Evolutionary conservation across 2,797 vertebrate genomes (phyloP), one percentile per base, ranked within the genome.

Genomic region (Tachyglossus aculeatus): DNA sequence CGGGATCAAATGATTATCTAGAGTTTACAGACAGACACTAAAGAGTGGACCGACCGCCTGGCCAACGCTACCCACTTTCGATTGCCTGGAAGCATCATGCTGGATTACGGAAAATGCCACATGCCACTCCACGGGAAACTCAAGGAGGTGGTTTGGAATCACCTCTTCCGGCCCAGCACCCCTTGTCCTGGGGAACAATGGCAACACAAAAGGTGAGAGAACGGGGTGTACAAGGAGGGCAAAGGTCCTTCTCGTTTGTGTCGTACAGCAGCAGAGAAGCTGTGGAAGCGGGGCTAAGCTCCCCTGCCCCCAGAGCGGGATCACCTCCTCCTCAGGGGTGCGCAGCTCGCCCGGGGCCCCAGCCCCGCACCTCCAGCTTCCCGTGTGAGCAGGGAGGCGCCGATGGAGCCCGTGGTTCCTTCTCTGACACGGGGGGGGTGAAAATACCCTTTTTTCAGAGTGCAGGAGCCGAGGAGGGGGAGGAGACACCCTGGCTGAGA

Each of bases 201-300:
- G 37, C 29, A 1, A 74, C 47, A 59, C 64, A 59, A 27, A 60
- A 0, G n/a, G 21, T 1, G 66, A 63, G 47, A n/a, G 43, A 65
- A 43, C 59, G 57, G 67, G 31, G 52, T n/a, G 73, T 40, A 48
- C 32, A 48, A 53, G 79, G 14, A 57, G 66, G 45, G 81, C 62
- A 51, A 7, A 8, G 10, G 48, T 81, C 68, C 71, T 70, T 37
- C 59, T 66, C 71, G 55, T 47, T 54, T 15, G 58, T 52, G 57
- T 57, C 85, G 77, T 52, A 72, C 80, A 86, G 87, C 81, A 91
- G 87, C 78, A 76, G 37, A 61, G 81, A 74, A 1, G 43, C 77
- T 25, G 61, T 52, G 70, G 87, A 75, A 87, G 80, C 58, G n/a
- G 69, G 71, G 66, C 78, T 76, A 72, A 75, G 66, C 72, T 86